Base-by-base conservation (phyloP, 2,888 invertebrate species). In the Aphelenchoides bicaudatus region DNA sequence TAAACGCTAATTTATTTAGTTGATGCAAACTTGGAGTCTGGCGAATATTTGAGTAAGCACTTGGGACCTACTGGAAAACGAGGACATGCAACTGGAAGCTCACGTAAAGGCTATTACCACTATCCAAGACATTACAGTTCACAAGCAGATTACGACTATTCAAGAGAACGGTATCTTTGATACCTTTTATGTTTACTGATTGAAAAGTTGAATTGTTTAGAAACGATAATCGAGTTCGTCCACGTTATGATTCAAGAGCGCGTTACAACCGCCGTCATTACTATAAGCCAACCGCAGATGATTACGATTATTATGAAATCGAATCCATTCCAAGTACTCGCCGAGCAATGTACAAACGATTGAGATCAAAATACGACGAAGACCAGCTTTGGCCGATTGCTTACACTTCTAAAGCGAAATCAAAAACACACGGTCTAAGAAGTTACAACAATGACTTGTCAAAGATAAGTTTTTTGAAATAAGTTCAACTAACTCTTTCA, bases 301-400 rank as follows among this genome's bases (percentile, higher is more conserved):
- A 62, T 19, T 67, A 62, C 49, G 65, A 59, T 3, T 62, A 62
- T 43, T 61, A 62, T 25, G 62, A 59, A n/a, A n/a, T 50, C 21
- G 62, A 62, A 27, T 47, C 59, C 13, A n/a, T 52, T 8, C 59
- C 62, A 13, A 6, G 49, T 21, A 39, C 38, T 19, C 30, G 63
- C 27, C 39, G 57, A 25, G 31, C 56, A 3, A 27, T 52, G 25
- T 55, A 56, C 49, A 52, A 49, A 31, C 19, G 51, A 51, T 43
- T 27, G 28, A 46, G 50, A 43, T 43, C 43, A 19, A 58, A 31
- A 16, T 61, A 61, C 23, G 30, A 51, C 13, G 48, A 59, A n/a
- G 59, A 62, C 31, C 61, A 61, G 16, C 50, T 68, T n/a, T 68
- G 68, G 68, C 68, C 68, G 1, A 51, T 68, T 13, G 56, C 59